Evolutionary conservation across 2,113 vertebrate genomes (phyloP), one percentile per base, ranked within the genome.

Genomic region (Cromileptes altivelis): DNA sequence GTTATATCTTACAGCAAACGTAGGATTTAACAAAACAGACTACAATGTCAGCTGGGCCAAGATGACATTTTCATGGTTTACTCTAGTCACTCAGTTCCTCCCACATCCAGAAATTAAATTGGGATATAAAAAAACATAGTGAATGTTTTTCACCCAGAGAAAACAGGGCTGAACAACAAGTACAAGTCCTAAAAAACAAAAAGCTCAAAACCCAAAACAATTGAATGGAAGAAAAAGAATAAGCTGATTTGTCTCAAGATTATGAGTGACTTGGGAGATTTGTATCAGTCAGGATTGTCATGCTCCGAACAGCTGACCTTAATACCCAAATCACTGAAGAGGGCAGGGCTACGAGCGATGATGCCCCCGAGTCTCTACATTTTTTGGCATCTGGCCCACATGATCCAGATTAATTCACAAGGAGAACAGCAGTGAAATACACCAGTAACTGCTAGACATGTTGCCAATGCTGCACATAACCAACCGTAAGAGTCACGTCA

Each of bases 301-400:
- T 64, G 71, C 75, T 86, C 57, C 77, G 72, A 84, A 91, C 60
- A 58, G 75, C 50, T 90, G 93, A 90, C 91, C 89, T 90, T 88
- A 93, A 94, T 94, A 91, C 88, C 70, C 58, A 30, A 49, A 89
- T 76, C 69, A 81, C 73, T 33, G 64, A 63, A 58, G 75, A 71
- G 85, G 67, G 70, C 63, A 50, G n/a, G 56, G 70, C 75, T 40
- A 21, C 33, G 4, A 23, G 42, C 21, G 23, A 75, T 45, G 81
- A 82, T 9, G 71, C 63, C 64, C 58, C 55, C 0, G 30, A 85
- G 47, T 87, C 84, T 71, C 45, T 49, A 53, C 12, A 53, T 10
- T 64, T 65, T 80, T 49, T 57, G 53, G 30, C 75, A 63, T 82
- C 23, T 47, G 56, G 56, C 63, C 58, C 27, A 42, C n/a, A 15